Conservation (phyloP, 1,140 invertebrate genomes). For the Leptinotarsa defecta region DNA sequence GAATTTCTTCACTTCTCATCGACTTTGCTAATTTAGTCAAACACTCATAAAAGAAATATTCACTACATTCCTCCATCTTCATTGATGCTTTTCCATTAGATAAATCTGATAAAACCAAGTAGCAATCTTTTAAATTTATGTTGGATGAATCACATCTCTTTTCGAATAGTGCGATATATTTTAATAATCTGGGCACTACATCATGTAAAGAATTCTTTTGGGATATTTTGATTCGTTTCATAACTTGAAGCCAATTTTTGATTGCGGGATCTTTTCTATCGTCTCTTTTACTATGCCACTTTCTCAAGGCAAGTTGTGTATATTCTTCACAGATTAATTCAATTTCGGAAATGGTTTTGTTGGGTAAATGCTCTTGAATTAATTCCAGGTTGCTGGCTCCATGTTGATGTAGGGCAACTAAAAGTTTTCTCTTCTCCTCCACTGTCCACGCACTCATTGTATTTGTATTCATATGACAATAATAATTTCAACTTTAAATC, state of each 20-base stretch:
- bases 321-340: slow-evolving; percentile 39
- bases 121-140: slow-evolving; percentile 43
- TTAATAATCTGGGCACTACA: slow-evolving; percentile 40
- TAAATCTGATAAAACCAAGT: slow-evolving; percentile 41
- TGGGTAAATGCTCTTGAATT: slow-evolving; percentile 34
- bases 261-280: slow-evolving; percentile 27
- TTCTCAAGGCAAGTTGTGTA: slow-evolving; percentile 27
- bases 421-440: slow-evolving; percentile 38
- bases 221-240: slow-evolving; percentile 28
- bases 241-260: slow-evolving; percentile 41
- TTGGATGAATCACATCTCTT: slow-evolving; percentile 27
- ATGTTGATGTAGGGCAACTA: slow-evolving; percentile 35
- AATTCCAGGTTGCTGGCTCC: slow-evolving; percentile 35
- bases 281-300: slow-evolving; percentile 23
- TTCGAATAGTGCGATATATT: slow-evolving; percentile 47
- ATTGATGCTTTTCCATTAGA: slow-evolving; percentile 30
- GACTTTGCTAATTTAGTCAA: slow-evolving; percentile 32
- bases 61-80: slow-evolving; percentile 30
- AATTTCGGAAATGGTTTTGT: slow-evolving; percentile 42
- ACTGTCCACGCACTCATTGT: slow-evolving; percentile 29
- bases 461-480: neutral
- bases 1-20: slow-evolving; percentile 31
- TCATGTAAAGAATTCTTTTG: slow-evolving; percentile 24
- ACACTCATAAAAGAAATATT: slow-evolving; percentile 39
- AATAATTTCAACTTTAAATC: too few species aligned